Evolutionary conservation across 2,797 vertebrate genomes (phyloP).

Genomic region (Eutrigla gurnardus): DNA sequence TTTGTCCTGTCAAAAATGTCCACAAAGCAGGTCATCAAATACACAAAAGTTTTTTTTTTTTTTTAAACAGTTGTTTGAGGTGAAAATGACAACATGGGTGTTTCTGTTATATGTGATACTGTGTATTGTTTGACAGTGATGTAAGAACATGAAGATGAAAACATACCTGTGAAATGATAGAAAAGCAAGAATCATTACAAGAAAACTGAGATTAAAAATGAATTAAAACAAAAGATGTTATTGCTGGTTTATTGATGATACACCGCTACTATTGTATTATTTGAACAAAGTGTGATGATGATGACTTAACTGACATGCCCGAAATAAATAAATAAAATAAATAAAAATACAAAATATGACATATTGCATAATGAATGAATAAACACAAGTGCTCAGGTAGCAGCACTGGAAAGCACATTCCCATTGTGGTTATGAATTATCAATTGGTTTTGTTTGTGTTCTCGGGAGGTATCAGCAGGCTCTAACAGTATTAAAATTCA

Average conservation of each 20-base stretch:
- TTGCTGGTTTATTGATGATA: background rate
- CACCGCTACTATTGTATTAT: background rate
- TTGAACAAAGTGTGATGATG: too few relatives aligned
- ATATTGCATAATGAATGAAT: too few relatives aligned
- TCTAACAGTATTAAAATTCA: constrained; percentile 62
- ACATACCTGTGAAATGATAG: background rate
- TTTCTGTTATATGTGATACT: background rate
- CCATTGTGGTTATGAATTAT: background rate
- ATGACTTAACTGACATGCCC: too few relatives aligned
- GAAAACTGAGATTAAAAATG: background rate
- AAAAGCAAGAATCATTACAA: background rate
- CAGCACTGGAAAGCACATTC: background rate
- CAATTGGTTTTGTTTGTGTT: constrained; percentile 10
- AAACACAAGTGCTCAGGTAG: background rate
- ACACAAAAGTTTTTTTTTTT: background rate
- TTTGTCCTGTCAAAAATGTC: background rate
- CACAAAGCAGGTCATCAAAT: background rate
- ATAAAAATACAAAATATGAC: too few relatives aligned
- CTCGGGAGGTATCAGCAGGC: background rate
- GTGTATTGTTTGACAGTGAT: constrained; percentile 1
- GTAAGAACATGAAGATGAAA: background rate
- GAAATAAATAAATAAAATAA: too few relatives aligned
- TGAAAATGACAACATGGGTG: background rate
- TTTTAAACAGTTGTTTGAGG: too few relatives aligned
- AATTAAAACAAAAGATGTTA: background rate